These are phyloP conservation scores for Pseudanteris insignis DNA, from an alignment of 2,888 invertebrate species.

Conservation along the genomic window DNA sequence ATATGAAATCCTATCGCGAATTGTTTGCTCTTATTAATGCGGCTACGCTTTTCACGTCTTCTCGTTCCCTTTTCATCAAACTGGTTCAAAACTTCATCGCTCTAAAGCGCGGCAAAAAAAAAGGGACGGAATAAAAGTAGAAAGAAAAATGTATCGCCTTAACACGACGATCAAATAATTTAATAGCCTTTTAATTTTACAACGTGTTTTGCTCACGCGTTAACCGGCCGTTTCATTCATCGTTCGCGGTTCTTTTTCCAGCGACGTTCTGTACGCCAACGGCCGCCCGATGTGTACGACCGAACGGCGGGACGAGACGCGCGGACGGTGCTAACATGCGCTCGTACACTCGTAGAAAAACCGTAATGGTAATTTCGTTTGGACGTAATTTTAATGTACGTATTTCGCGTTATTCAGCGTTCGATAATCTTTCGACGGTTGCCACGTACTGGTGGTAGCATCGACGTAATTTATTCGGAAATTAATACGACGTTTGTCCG, in stretches of 20 bases:
- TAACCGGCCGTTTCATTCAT: background rate
- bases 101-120: background rate
- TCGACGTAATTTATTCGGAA: too few relatives aligned
- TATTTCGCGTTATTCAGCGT: slow-evolving; percentile 5
- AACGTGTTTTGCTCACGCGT: slow-evolving; percentile 10
- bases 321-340: too few relatives aligned
- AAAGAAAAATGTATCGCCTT: background rate
- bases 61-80: slow-evolving; percentile 25
- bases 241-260: slow-evolving; percentile 1
- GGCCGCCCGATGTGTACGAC: too few relatives aligned
- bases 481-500: too few relatives aligned
- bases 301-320: too few relatives aligned
- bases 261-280: too few relatives aligned
- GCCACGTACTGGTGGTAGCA: too few relatives aligned
- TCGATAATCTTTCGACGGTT: too few relatives aligned
- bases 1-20: slow-evolving; percentile 34
- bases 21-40: slow-evolving; percentile 32
- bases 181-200: slow-evolving; percentile 33
- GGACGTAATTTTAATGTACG: background rate
- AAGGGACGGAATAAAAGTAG: slow-evolving; percentile 1
- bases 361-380: background rate
- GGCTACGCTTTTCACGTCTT: slow-evolving; percentile 16
- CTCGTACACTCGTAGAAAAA: background rate
- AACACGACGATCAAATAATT: slow-evolving; percentile 27
- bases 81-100: slow-evolving; percentile 22